These are phyloP conservation scores for Cherax quadricarinatus DNA, from an alignment of 1,140 invertebrate species.

Conservation along the genomic window DNA sequence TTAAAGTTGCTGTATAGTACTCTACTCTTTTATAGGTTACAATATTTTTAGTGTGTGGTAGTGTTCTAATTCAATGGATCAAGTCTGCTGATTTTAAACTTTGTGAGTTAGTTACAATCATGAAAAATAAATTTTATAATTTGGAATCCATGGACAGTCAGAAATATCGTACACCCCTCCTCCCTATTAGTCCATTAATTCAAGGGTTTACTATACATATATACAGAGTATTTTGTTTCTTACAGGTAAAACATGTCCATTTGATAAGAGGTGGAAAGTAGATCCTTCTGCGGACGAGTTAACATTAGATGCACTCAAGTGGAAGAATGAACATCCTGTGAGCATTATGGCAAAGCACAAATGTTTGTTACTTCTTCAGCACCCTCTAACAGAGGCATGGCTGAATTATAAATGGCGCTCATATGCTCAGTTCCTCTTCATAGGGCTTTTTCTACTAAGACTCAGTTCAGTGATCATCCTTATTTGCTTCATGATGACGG, in stretches of 20 bases:
- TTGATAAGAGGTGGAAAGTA: background rate
- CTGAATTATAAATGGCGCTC: background rate
- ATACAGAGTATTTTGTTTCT: background rate
- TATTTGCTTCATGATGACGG: background rate
- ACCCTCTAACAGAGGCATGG: background rate
- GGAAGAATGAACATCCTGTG: constrained; percentile 1
- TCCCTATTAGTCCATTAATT: too few relatives aligned
- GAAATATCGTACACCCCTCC: too few relatives aligned
- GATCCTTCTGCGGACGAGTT: background rate
- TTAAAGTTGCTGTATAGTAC: too few relatives aligned
- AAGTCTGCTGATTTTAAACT: too few relatives aligned
- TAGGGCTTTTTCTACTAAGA: background rate
- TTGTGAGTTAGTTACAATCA: too few relatives aligned
- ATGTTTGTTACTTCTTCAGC: background rate
- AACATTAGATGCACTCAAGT: background rate
- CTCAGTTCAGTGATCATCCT: background rate
- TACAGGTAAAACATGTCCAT: background rate
- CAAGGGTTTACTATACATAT: too few relatives aligned
- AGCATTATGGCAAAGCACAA: constrained; percentile 1
- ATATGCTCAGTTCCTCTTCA: background rate
- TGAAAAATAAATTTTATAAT: too few relatives aligned
- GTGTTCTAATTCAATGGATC: too few relatives aligned
- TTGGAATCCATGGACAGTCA: too few relatives aligned
- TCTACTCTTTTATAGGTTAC: too few relatives aligned
- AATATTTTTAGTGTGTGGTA: too few relatives aligned